Evolutionary conservation across 2,113 vertebrate genomes (phyloP), one percentile per base, ranked within the genome.

Genomic region (Festucalex cinctus): DNA sequence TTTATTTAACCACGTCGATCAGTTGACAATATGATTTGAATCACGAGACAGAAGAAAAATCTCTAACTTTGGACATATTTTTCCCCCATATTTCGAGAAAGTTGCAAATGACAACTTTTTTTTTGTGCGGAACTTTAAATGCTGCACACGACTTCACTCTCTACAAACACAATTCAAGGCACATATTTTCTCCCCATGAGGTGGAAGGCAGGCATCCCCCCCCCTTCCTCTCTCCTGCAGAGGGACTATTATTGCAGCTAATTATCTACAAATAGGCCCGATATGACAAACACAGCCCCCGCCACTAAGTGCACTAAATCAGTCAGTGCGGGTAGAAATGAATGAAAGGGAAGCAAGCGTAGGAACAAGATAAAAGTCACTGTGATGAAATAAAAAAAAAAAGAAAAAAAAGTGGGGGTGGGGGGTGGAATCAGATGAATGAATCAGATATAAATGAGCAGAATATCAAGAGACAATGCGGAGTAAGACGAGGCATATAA

Each of bases 191-290:
- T 79, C 82, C 80, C 82, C 83, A 83, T 85, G 86, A 81, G 81
- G 83, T 83, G 71, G 82, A 88, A 86, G 86, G 78, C 73, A 80
- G 75, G 80, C 54, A 17, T 66, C 76, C 76, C 73, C 75, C 81
- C 75, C 69, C 66, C 67, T 41, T 59, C 83, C 83, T 69, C 78
- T 72, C 88, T 82, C 86, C 86, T 76, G 88, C 73, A 56, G 87
- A 82, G 87, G 79, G 83, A 79, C 83, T 85, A 86, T 91, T 88
- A 92, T 91, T 90, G 84, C 75, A 65, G 87, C 88, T 91, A 91
- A 91, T 91, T 91, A 91, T 88, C 83, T 86, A 90, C 91, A 88
- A 88, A 92, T 90, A 84, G 79, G 81, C 83, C 80, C 80, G 76
- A 89, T 86, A 85, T 86, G 87, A 88, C 86, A 89, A 91, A 85